Conservation (phyloP, 2,113 vertebrate species). For the Varanus komodoensis region DNA sequence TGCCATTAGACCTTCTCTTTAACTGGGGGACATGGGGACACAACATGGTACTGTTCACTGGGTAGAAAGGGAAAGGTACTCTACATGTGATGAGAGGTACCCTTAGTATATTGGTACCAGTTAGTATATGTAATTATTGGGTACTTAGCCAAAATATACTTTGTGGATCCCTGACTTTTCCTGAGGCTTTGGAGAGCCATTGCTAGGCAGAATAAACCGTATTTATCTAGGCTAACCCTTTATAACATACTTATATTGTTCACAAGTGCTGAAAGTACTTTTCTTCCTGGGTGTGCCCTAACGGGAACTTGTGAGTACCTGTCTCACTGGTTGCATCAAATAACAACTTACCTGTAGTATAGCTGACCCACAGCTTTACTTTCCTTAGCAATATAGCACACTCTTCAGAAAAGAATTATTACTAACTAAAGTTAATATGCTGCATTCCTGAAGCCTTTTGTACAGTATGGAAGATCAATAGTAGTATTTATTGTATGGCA, state of each 20-base stretch:
- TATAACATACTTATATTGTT: not conserved
- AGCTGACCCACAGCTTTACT: slow-evolving; percentile 52
- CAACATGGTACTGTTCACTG: not conserved
- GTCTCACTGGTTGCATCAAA: slow-evolving; percentile 39
- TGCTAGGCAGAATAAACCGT: not conserved
- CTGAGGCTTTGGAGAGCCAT: not conserved
- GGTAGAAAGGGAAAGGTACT: not conserved
- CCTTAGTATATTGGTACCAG: not conserved
- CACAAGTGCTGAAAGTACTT: not conserved
- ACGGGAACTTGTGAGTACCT: not conserved
- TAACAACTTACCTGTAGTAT: slow-evolving; percentile 19
- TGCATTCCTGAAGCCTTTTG: slow-evolving; percentile 62
- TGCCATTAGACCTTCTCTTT: too few species aligned
- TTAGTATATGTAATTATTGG: too few species aligned
- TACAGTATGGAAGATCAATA: slow-evolving; percentile 77
- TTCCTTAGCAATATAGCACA: slow-evolving; percentile 53
- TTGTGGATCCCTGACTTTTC: too few species aligned
- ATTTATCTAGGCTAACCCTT: not conserved
- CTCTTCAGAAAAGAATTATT: slow-evolving; percentile 75
- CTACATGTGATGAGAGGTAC: not conserved
- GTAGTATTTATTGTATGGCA: slow-evolving; percentile 73
- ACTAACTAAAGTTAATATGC: slow-evolving; percentile 79
- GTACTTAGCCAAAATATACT: too few species aligned
- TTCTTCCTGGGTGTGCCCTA: not conserved
- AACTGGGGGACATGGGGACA: not conserved